phyloP scores from a whole-genome alignment of 2,113 vertebrate species.

The Muntiacus muntjak region DNA sequence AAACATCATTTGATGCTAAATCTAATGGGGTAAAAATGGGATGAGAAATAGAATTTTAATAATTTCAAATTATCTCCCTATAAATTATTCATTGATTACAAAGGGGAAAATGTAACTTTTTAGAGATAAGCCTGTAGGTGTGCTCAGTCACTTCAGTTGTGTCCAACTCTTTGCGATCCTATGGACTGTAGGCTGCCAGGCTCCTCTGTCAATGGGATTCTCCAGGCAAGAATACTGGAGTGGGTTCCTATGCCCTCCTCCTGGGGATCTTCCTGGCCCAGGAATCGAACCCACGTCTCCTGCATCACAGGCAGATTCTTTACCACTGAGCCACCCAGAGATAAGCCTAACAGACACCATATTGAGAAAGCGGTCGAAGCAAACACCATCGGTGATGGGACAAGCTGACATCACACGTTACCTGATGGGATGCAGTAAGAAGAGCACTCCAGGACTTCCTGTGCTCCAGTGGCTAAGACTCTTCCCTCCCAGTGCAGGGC shows the following conservation, averaged over 20 bases:
- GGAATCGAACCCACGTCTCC: neutral
- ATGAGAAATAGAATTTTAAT: neutral
- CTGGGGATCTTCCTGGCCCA: neutral
- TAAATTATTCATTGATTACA: neutral
- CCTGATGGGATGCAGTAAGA: too few relatives aligned
- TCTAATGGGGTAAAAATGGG: neutral
- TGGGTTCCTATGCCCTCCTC: neutral
- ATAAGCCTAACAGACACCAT: neutral
- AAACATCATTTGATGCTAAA: neutral
- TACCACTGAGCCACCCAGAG: neutral
- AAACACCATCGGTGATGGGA: neutral
- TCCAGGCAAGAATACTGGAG: neutral
- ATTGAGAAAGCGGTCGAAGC: neutral
- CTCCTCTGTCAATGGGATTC: neutral
- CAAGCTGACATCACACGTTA: neutral
- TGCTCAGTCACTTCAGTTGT: neutral
- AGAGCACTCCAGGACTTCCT: neutral
- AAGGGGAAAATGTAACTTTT: neutral
- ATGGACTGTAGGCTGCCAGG: neutral
- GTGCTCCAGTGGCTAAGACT: neutral
- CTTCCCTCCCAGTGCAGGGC: neutral
- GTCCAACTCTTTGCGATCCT: neutral
- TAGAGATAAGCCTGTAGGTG: neutral
- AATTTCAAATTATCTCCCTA: neutral
- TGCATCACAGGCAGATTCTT: neutral